phyloP scores from a whole-genome alignment of 2,888 invertebrate genomes.

The Drosophila recens region DNA sequence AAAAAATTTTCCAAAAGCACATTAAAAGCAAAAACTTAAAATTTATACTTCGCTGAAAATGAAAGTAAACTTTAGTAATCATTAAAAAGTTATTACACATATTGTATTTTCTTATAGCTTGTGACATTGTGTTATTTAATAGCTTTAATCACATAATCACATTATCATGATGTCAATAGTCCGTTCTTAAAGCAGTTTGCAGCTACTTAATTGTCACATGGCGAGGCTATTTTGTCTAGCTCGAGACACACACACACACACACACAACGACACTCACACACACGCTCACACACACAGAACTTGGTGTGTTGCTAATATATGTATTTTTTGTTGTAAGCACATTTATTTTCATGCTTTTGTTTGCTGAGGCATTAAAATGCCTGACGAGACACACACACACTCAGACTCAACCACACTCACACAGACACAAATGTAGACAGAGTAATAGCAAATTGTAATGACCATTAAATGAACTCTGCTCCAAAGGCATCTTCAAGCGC shows the following conservation, averaged over 20 bases:
- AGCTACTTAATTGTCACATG: constrained; percentile 22
- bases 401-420: background rate
- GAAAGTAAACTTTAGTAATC: background rate
- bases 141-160: constrained; percentile 4
- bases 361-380: constrained; percentile 23
- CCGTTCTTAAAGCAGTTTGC: constrained; percentile 9
- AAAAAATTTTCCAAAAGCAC: background rate
- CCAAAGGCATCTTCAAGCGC: constrained; percentile 16
- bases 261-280: constrained; percentile 3
- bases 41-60: background rate
- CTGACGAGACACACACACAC: constrained; percentile 1
- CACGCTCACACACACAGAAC: constrained; percentile 4
- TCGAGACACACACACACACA: background rate
- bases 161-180: constrained; percentile 6
- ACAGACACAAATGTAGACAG: background rate
- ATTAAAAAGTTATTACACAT: background rate
- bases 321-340: constrained; percentile 3
- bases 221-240: background rate
- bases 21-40: background rate
- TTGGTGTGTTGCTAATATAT: constrained; percentile 3
- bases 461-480: constrained; percentile 63
- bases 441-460: constrained; percentile 49
- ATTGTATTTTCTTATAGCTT: background rate
- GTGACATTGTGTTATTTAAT: background rate
- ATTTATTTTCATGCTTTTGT: constrained; percentile 11